Base-by-base conservation (phyloP, 2,888 invertebrate genomes). In the Liopterus haemorrhoidalis region DNA sequence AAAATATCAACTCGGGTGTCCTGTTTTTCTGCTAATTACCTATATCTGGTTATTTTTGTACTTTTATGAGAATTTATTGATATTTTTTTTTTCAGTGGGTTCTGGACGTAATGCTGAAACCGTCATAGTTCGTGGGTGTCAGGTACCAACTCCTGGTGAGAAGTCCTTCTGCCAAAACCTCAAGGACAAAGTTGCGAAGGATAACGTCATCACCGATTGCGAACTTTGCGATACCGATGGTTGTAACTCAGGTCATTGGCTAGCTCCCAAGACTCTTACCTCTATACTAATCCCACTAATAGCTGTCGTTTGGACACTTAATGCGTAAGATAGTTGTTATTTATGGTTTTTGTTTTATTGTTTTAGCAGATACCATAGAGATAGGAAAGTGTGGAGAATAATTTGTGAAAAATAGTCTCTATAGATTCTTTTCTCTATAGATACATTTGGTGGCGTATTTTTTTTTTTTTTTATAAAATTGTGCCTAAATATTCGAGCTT, bases 191-290 rank as follows among this genome's bases (percentile, higher is more conserved):
- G 22, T 24, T 11, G 44, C 41, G 8, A 31, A 30, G 25, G 57
- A 58, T 14, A 51, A 51, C 11, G 45, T 64, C 14, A 58, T 54
- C 8, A 43, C 52, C 18, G 57, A 63, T 45, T 68, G 67, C 49
- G 59, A 61, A 3, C 53, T 71, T 28, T 78, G 78, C 57, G 67
- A 71, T 57, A 69, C 66, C 48, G 75, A 78, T 46, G 67, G 62
- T 41, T 78, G 78, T 64, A 78, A 78, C 53, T 50, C 56, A 5
- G 55, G 55, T 9, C 45, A 45, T 67, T 66, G 18, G 70, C 70
- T 41, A 65, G 64, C 6, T 59, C 70, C n/a, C 51, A 66, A 16
- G 53, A 62, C 5, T 60, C 66, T 44, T 70, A 71, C 4, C 49
- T 69, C 40, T 69, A 71, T 8, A 58, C 72, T 4, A 67, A 68